Conservation (phyloP, 2,113 vertebrate species). For the Coryphaenoides rupestris region DNA sequence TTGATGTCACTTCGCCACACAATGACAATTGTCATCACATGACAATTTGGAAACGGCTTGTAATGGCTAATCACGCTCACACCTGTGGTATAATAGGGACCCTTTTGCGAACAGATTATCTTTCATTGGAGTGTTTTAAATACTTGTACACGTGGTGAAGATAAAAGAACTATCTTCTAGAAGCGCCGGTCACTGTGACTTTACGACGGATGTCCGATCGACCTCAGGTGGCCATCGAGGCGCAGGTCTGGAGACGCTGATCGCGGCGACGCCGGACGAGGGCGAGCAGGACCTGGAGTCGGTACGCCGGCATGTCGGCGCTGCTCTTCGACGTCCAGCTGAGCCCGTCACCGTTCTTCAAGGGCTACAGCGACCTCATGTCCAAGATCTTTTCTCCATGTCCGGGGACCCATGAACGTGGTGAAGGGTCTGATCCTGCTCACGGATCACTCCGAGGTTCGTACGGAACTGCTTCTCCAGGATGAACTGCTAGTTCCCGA, state of each 20-base stretch:
- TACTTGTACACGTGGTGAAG: neutral
- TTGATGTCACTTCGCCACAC: too few relatives aligned
- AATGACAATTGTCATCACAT: too few relatives aligned
- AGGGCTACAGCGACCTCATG: conserved; percentile 96
- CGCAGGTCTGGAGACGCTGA: conserved; percentile 91
- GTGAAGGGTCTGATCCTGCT: conserved; percentile 94
- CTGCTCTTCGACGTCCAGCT: conserved; percentile 92
- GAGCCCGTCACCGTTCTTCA: conserved; percentile 95
- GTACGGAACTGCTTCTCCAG: too few relatives aligned
- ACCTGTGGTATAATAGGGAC: too few relatives aligned
- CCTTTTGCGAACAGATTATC: too few relatives aligned
- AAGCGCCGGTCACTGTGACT: too few relatives aligned
- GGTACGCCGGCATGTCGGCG: conserved; percentile 91
- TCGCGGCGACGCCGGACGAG: conserved; percentile 90
- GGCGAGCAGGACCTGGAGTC: conserved; percentile 93
- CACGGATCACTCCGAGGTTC: conserved; percentile 90
- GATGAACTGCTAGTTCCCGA: too few relatives aligned
- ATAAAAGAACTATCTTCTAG: too few relatives aligned
- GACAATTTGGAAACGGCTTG: too few relatives aligned
- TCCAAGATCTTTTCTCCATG: conserved; percentile 94
- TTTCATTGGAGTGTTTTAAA: too few relatives aligned
- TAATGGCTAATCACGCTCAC: too few relatives aligned
- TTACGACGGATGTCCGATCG: neutral
- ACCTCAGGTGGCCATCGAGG: conserved; percentile 88
- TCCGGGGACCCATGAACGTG: conserved; percentile 86